These are phyloP conservation scores for Zelleria hepariella DNA, from an alignment of 2,888 invertebrate species.

Conservation along the genomic window DNA sequence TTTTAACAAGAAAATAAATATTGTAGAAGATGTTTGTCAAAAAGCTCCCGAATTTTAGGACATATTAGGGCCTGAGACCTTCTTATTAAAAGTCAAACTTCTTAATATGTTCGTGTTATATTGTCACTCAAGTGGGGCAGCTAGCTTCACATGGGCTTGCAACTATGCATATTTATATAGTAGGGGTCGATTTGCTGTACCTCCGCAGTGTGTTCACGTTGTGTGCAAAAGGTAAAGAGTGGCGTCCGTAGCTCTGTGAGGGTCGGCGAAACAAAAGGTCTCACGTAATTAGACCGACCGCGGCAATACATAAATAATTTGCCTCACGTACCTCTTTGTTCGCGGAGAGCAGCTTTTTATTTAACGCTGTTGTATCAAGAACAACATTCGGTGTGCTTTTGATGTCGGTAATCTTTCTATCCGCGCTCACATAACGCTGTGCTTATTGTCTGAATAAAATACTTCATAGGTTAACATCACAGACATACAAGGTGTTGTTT, in stretches of 20 bases:
- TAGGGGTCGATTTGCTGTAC: background rate
- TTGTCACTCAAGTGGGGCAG: too few relatives aligned
- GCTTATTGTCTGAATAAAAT: background rate
- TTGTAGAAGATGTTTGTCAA: too few relatives aligned
- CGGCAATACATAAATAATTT: slow-evolving; percentile 71
- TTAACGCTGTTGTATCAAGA: slow-evolving; percentile 63
- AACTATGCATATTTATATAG: slow-evolving; percentile 20
- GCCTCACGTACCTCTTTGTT: slow-evolving; percentile 68
- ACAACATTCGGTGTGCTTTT: slow-evolving; percentile 48
- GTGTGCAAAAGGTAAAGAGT: slow-evolving; percentile 39
- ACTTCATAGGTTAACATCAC: background rate
- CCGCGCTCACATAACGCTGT: slow-evolving; percentile 24
- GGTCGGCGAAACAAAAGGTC: slow-evolving; percentile 60
- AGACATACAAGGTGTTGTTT: too few relatives aligned
- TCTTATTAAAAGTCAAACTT: too few relatives aligned
- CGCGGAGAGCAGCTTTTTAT: slow-evolving; percentile 59
- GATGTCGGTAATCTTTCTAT: slow-evolving; percentile 46
- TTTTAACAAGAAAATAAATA: too few relatives aligned
- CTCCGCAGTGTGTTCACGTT: background rate
- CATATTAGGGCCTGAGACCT: too few relatives aligned
- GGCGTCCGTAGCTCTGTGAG: slow-evolving; percentile 29
- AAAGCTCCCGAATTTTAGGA: too few relatives aligned
- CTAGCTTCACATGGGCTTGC: too few relatives aligned
- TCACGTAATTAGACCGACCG: slow-evolving; percentile 67
- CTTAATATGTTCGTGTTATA: too few relatives aligned